These are phyloP conservation scores for Chironomus riparius DNA, from an alignment of 2,888 invertebrate genomes.

Conservation along the genomic window DNA sequence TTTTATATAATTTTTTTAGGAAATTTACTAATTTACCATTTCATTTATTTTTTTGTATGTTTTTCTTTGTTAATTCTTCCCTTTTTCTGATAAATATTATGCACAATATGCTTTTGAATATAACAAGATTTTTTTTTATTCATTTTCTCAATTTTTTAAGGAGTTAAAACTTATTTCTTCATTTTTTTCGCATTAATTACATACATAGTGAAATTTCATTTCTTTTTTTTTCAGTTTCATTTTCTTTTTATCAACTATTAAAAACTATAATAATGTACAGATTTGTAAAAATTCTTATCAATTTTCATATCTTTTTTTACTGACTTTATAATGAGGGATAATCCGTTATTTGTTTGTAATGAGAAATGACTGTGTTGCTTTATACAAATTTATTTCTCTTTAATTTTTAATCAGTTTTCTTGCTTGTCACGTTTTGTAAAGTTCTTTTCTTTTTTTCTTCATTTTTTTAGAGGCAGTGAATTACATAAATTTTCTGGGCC, in stretches of 20 bases:
- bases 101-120: conserved; percentile 17
- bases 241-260: not conserved
- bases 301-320: not conserved
- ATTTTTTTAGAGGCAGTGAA: not conserved
- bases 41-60: not conserved
- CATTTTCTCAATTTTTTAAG: not conserved
- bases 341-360: not conserved
- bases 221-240: not conserved
- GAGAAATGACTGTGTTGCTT: not conserved
- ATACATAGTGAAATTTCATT: not conserved
- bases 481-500: not conserved
- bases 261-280: too few species aligned
- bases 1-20: not conserved
- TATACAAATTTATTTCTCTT: not conserved
- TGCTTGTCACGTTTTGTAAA: not conserved
- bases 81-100: conserved; percentile 15
- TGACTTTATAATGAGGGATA: not conserved
- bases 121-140: conserved; percentile 3
- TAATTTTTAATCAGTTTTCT: not conserved
- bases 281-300: not conserved
- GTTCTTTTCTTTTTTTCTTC: not conserved
- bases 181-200: not conserved
- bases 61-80: not conserved
- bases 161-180: not conserved
- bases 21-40: not conserved